phyloP scores from a whole-genome alignment of 2,113 vertebrate genomes.

The Globicephala melas region DNA sequence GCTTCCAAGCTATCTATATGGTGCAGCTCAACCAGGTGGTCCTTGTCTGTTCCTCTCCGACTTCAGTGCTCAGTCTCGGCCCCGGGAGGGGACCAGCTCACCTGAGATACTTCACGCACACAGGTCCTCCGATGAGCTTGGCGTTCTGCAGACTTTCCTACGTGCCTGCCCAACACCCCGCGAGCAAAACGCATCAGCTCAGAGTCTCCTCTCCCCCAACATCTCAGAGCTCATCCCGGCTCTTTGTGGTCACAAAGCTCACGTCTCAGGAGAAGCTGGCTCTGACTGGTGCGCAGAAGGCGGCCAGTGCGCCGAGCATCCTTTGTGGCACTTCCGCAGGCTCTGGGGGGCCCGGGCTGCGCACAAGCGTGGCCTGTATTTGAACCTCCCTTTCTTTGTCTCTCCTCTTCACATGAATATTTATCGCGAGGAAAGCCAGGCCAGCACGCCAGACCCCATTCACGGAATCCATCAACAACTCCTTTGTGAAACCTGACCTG shows the following conservation, averaged over 20 bases:
- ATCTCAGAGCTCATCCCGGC: rapidly evolving
- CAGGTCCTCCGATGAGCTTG: rapidly evolving
- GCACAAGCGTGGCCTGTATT: constrained; percentile 1
- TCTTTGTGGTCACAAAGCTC: rapidly evolving
- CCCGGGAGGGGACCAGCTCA: rapidly evolving
- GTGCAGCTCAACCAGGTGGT: rapidly evolving
- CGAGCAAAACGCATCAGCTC: rapidly evolving
- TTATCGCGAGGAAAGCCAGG: neutral
- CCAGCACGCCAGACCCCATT: neutral
- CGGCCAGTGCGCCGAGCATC: rapidly evolving
- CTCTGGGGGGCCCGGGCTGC: rapidly evolving
- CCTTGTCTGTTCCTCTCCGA: rapidly evolving
- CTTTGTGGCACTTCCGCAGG: neutral
- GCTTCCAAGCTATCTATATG: rapidly evolving
- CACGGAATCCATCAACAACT: constrained; percentile 28
- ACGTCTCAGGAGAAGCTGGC: rapidly evolving
- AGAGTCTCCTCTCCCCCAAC: rapidly evolving
- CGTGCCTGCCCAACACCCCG: rapidly evolving
- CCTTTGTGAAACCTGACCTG: constrained; percentile 51
- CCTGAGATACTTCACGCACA: rapidly evolving
- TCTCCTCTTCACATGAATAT: constrained; percentile 30
- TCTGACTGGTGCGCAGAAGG: rapidly evolving
- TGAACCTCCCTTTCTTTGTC: constrained; percentile 50
- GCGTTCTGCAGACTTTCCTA: rapidly evolving
- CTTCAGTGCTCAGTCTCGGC: rapidly evolving